These are phyloP conservation scores for Hedya salicella DNA, from an alignment of 2,888 invertebrate genomes.

Conservation along the genomic window DNA sequence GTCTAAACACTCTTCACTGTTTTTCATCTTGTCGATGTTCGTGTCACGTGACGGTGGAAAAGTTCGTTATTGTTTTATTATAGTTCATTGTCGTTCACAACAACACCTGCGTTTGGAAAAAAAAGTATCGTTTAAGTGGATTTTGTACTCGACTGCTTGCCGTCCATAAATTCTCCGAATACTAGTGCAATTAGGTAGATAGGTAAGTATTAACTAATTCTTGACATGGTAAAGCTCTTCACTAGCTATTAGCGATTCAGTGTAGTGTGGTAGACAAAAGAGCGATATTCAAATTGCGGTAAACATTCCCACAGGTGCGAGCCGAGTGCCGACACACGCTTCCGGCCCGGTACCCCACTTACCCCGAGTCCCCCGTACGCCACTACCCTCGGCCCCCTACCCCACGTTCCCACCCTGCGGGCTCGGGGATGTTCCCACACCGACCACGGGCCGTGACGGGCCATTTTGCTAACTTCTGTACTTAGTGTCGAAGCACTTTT, in stretches of 20 bases:
- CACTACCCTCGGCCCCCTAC: constrained; percentile 55
- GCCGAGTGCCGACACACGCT: constrained; percentile 74
- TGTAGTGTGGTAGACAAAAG: constrained; percentile 49
- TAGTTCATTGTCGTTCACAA: constrained; percentile 64
- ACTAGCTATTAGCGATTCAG: constrained; percentile 49
- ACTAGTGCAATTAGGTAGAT: constrained; percentile 42
- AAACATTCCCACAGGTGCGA: constrained; percentile 79
- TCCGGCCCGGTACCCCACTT: constrained; percentile 79
- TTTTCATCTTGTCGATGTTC: constrained; percentile 78
- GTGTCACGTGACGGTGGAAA: constrained; percentile 73
- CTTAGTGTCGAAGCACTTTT: constrained; percentile 57
- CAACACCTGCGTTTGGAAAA: constrained; percentile 62
- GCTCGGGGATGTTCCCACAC: constrained; percentile 74
- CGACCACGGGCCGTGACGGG: constrained; percentile 70
- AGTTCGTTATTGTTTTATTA: constrained; percentile 60
- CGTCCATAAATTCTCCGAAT: constrained; percentile 41
- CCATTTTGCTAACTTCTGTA: constrained; percentile 71
- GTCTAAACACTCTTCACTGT: constrained; percentile 83
- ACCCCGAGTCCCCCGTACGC: constrained; percentile 51
- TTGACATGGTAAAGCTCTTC: constrained; percentile 57
- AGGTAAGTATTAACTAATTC: constrained; percentile 48
- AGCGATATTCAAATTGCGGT: constrained; percentile 69
- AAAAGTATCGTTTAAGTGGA: constrained; percentile 47
- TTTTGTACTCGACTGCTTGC: constrained; percentile 59
- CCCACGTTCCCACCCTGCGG: constrained; percentile 53